Conservation (phyloP, 1,140 invertebrate species). For the Dendrolimus kikuchii region DNA sequence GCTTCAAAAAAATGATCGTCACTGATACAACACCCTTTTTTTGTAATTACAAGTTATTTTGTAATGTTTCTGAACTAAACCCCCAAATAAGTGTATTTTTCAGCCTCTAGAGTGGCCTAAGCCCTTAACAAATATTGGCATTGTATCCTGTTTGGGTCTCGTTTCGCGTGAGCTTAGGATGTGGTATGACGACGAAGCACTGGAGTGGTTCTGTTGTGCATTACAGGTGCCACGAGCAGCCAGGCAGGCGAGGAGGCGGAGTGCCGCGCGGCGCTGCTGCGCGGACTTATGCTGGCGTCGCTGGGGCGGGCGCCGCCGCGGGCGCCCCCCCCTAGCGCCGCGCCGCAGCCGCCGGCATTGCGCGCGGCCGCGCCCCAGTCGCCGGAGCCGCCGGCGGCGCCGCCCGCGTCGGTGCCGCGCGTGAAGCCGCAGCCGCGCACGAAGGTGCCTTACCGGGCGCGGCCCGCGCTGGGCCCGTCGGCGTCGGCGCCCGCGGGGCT, state of each 20-base stretch:
- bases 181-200: no score
- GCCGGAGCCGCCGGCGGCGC: slow-evolving; percentile 20
- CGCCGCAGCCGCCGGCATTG: slow-evolving; percentile 22
- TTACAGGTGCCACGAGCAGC: slow-evolving; percentile 24
- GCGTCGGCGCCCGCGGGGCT: slow-evolving; percentile 24
- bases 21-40: no score
- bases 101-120: no score
- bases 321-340: slow-evolving; percentile 19
- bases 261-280: slow-evolving; percentile 46
- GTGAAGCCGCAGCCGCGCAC: slow-evolving; percentile 44
- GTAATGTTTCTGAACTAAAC: no score
- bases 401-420: slow-evolving; percentile 28
- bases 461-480: slow-evolving; percentile 22
- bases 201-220: no score
- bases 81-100: no score
- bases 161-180: no score
- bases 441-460: slow-evolving; percentile 35
- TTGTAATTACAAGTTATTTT: no score
- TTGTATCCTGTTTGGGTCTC: no score
- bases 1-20: no score
- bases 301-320: slow-evolving; percentile 36
- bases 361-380: slow-evolving; percentile 20
- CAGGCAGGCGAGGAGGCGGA: slow-evolving; percentile 31
- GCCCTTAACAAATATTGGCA: no score
- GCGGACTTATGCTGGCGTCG: slow-evolving; percentile 53